Evolutionary conservation across 2,113 vertebrate species (phyloP).

Genomic region (Cnemophilus loriae): DNA sequence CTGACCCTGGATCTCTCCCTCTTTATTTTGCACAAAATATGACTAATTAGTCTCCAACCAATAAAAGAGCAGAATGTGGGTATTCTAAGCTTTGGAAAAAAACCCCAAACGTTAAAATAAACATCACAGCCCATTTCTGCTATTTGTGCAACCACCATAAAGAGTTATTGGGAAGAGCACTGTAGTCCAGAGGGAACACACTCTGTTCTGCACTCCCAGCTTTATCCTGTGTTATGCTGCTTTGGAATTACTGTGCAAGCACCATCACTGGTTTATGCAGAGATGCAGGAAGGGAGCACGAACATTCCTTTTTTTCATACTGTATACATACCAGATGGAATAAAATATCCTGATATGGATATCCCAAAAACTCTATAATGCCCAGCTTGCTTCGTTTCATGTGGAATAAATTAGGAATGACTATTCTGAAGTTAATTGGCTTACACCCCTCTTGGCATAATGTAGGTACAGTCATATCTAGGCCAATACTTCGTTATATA

Average conservation of each 20-base stretch:
- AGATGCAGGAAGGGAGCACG: background rate
- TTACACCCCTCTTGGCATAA: background rate
- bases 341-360: background rate
- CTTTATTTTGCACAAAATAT: background rate
- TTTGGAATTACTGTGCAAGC: background rate
- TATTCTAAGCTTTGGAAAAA: background rate
- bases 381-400: rapidly evolving
- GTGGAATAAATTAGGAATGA: background rate
- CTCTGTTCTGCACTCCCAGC: background rate
- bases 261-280: background rate
- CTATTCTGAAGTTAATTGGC: background rate
- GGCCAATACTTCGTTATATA: background rate
- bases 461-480: background rate
- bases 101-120: background rate
- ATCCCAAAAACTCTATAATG: background rate
- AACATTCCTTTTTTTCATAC: background rate
- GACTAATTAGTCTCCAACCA: background rate
- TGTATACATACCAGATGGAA: background rate
- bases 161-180: background rate
- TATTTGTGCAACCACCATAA: background rate
- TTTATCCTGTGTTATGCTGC: background rate
- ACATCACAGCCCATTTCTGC: background rate
- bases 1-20: background rate
- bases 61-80: background rate
- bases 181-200: background rate